A percentile compares a stretch with the other conserved stretches of the same genome.
Conservation (phyloP, 2,888 invertebrate genomes). For the Napeogenes inachia region DNA sequence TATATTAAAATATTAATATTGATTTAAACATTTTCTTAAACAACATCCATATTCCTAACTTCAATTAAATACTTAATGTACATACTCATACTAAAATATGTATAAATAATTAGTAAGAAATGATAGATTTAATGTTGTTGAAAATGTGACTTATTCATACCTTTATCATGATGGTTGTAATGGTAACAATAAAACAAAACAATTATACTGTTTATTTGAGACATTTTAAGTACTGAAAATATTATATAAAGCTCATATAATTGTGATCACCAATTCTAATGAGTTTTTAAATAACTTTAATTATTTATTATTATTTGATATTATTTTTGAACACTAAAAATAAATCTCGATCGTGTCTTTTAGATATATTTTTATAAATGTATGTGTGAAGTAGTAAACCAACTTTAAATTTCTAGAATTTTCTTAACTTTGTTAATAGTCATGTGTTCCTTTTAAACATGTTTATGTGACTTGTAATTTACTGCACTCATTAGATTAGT, state of each 20-base stretch:
- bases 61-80: conserved; percentile 11
- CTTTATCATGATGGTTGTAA: conserved; percentile 55
- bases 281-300: not conserved
- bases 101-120: conserved; percentile 33
- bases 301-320: not conserved
- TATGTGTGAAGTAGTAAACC: conserved; percentile 18
- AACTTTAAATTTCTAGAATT: conserved; percentile 16
- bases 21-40: not conserved
- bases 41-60: not conserved
- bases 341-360: conserved; percentile 18
- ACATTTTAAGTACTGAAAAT: not conserved
- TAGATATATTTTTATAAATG: conserved; percentile 32
- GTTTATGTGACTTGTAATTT: conserved; percentile 8
- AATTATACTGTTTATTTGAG: conserved; percentile 22
- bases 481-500: conserved; percentile 54
- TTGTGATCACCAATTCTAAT: not conserved
- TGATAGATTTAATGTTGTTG: conserved; percentile 50
- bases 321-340: not conserved
- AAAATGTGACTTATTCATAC: conserved; percentile 52
- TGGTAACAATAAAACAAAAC: conserved; percentile 58
- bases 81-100: conserved; percentile 33
- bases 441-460: conserved; percentile 15
- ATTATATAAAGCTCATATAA: not conserved
- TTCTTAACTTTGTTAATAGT: conserved; percentile 12
- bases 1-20: not conserved